phyloP scores from a whole-genome alignment of 2,888 invertebrate genomes.

The Hirtodrosophila histrioides region DNA sequence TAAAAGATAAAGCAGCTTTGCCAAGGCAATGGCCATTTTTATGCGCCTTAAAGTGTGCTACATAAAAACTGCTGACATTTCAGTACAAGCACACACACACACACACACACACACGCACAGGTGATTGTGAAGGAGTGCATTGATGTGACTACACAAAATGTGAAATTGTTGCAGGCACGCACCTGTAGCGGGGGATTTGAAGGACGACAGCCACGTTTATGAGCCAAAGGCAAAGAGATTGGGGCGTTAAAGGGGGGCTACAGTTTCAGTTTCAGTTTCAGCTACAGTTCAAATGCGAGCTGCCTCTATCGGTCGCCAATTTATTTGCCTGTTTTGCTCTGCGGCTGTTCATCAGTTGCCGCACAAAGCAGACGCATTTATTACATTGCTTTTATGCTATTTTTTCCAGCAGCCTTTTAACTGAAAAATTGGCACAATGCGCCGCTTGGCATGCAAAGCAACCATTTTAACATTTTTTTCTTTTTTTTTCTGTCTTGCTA shows the following conservation, averaged over 20 bases:
- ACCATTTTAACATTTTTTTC: slow-evolving; percentile 61
- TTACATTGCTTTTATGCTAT: slow-evolving; percentile 61
- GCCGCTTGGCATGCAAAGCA: slow-evolving; percentile 75
- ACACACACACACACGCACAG: slow-evolving; percentile 25
- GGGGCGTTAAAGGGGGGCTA: no score
- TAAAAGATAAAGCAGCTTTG: slow-evolving; percentile 70
- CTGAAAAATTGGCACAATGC: slow-evolving; percentile 76
- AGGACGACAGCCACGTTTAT: slow-evolving; percentile 42
- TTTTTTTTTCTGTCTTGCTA: slow-evolving; percentile 23
- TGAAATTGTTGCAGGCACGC: slow-evolving; percentile 51
- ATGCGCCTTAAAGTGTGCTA: slow-evolving; percentile 74
- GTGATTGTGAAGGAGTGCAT: slow-evolving; percentile 50
- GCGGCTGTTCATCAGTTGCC: slow-evolving; percentile 66
- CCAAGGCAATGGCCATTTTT: slow-evolving; percentile 63
- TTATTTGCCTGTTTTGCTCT: slow-evolving; percentile 53
- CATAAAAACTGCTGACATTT: slow-evolving; percentile 55
- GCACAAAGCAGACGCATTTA: slow-evolving; percentile 72
- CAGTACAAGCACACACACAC: slow-evolving; percentile 11
- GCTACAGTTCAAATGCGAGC: slow-evolving; percentile 24
- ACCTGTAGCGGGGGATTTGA: neutral
- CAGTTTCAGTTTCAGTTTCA: slow-evolving; percentile 15
- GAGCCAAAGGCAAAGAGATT: slow-evolving; percentile 55
- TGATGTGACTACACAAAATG: slow-evolving; percentile 55
- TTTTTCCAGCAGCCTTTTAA: slow-evolving; percentile 59
- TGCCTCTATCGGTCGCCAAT: slow-evolving; percentile 36